Evolutionary conservation across 2,797 vertebrate species (phyloP).

Genomic region (Pangasius macronema): DNA sequence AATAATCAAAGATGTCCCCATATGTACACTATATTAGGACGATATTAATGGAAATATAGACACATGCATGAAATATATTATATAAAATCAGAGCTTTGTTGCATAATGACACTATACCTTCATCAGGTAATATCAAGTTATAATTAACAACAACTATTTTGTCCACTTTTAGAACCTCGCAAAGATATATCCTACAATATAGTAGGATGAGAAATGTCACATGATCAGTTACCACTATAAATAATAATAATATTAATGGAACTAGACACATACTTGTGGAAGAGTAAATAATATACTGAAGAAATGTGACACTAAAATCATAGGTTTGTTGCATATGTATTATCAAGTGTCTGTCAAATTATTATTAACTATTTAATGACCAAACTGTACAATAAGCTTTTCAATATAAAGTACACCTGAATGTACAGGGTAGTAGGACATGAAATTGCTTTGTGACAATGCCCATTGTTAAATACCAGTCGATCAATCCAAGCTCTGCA

Average conservation of each 20-base stretch:
- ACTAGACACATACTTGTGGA: background rate
- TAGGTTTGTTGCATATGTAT: background rate
- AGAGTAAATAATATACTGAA: background rate
- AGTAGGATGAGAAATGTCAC: background rate
- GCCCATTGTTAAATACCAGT: background rate
- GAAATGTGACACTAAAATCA: background rate
- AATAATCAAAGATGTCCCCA: background rate
- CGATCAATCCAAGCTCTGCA: background rate
- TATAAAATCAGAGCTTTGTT: background rate
- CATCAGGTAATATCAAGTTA: background rate
- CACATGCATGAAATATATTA: background rate
- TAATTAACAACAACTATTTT: background rate
- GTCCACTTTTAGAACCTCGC: background rate
- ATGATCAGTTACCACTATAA: background rate
- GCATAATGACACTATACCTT: background rate
- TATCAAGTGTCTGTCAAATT: background rate
- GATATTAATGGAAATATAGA: background rate
- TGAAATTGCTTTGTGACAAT: no score
- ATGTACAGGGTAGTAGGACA: background rate
- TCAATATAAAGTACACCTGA: background rate
- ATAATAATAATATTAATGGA: background rate
- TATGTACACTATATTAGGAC: background rate
- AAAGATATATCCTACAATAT: background rate
- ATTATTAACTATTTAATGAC: background rate
- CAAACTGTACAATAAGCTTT: background rate